Base-by-base conservation (phyloP, 2,797 vertebrate genomes). In the Ctenochaetus hawaiiensis region DNA sequence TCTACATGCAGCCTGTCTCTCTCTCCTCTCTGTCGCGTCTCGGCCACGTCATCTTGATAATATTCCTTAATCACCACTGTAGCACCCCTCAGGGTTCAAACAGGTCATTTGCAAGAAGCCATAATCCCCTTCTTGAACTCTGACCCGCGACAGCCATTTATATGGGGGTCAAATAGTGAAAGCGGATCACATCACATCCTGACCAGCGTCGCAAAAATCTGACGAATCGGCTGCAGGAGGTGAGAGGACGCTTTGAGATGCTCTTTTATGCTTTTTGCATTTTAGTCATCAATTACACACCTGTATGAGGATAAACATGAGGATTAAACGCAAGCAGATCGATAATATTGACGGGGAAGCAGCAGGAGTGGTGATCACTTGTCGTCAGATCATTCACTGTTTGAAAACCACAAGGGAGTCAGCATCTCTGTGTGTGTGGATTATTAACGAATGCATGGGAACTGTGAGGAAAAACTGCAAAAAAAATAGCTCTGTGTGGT, bases 41-140 rank as follows among this genome's bases (percentile, higher is more conserved):
- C 44, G 16, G 43, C 63, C 76, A 41, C 47, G 22, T 81, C 82
- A 63, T 48, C 80, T 70, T 45, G 26, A 82, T 86, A 80, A 82
- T 76, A 80, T 85, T 72, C 80, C 22, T 80, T 90, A 86, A 85
- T 90, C 80, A 61, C 2, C 11, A 14, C 77, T 45, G 66, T 71
- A 73, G 82, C 83, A 82, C 76, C 81, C 67, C 71, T 77, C 6
- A 51, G 44, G 67, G 85, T 87, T 92, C 87, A 88, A 85, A 80
- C 59, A 1, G 87, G 87, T 89, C 79, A 66, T 18, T 84, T 85
- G 71, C 78, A 84, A 60, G 59, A 82, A 34, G 75, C 75, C 79
- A 82, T 93, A 93, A 93, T 93, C 92, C 91, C 72, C 77, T 57
- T 75, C 59, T 72, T 91, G 85, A 91, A 87, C 92, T 84, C 59